Base-by-base conservation (phyloP, 1,140 invertebrate species). In the Lineus longissimus region DNA sequence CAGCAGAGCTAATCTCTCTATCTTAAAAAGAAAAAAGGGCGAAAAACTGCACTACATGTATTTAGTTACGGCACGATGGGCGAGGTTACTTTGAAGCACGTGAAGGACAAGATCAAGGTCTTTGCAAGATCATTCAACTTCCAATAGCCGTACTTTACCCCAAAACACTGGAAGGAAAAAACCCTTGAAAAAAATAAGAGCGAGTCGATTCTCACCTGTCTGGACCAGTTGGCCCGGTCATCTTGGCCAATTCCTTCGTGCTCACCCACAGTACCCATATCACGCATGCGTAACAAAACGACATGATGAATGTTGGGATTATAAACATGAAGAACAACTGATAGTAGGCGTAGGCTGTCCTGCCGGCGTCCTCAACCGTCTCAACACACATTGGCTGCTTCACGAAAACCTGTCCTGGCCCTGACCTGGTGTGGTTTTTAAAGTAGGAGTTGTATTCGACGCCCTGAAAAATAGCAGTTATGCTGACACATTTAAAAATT, bases 231-330 rank as follows among this genome's bases (percentile, higher is more conserved):
- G 33, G 62, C 29, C 55, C 70, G 0, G 73, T 74, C 59, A 80
- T 65, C 25, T 67, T 69, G 25, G 69, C 65, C 2, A 81, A 70
- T 25, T 81, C 76, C 41, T 76, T 76, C 0, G 85, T 85, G 54
- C 84, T 85, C 57, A 79, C 73, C 86, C 86, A 87, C 0, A 87
- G 78, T 58, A 85, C 84, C 31, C 78, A 75, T 55, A 87, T 86
- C 13, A 86, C 85, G 31, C 76, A 76, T n/a, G 81, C 68, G 69
- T 87, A 87, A 72, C 84, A 86, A 63, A 83, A 74, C 15, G 82
- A 73, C 82, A 87, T 84, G 29, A 86, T 70, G 15, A 82, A 23
- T 0, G 79, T 81, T 0, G 86, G 85, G 6, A 84, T 60, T 0
- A 70, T 64, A 68, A 86, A 86, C 61, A 87, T 77, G n/a, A 84